Evolutionary conservation across 37 sponge, comb jelly and placozoan genomes (phyloP).

Genomic region (Halichondria panicea): DNA sequence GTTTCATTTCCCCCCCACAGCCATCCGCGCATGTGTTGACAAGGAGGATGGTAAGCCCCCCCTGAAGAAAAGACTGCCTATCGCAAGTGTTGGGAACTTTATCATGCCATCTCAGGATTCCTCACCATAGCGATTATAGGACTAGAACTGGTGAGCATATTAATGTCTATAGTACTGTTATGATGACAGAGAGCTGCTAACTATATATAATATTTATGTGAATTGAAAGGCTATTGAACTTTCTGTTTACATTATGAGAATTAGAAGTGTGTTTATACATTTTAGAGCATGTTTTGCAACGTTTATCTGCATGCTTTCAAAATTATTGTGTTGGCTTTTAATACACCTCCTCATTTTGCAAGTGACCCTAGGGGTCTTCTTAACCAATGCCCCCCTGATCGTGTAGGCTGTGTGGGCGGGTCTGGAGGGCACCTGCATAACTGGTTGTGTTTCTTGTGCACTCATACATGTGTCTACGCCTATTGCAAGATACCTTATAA

Average conservation of each 20-base stretch:
- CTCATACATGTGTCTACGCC: conserved; percentile 15
- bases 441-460: conserved; percentile 49
- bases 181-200: too few relatives aligned
- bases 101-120: conserved; percentile 47
- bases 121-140: conserved; percentile 43
- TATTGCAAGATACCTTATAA: not conserved
- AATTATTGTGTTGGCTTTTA: not conserved
- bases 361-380: conserved; percentile 69
- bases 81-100: conserved; percentile 60
- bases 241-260: too few relatives aligned
- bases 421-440: conserved; percentile 42
- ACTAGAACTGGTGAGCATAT: conserved; percentile 40
- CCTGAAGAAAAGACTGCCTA: conserved; percentile 5
- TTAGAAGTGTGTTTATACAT: too few relatives aligned
- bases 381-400: conserved; percentile 40
- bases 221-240: too few relatives aligned
- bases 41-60: conserved; percentile 36
- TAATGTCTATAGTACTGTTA: too few relatives aligned
- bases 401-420: conserved; percentile 65
- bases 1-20: conserved; percentile 4
- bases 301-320: too few relatives aligned
- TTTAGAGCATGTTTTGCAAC: too few relatives aligned
- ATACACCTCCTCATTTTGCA: conserved; percentile 8
- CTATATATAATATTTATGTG: too few relatives aligned
- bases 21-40: conserved; percentile 48